Percentiles rank a stretch among this genome's conserved stretches.
These are phyloP conservation scores for Rhipidura dahli DNA, from an alignment of 2,113 vertebrate species.

Conservation along the genomic window DNA sequence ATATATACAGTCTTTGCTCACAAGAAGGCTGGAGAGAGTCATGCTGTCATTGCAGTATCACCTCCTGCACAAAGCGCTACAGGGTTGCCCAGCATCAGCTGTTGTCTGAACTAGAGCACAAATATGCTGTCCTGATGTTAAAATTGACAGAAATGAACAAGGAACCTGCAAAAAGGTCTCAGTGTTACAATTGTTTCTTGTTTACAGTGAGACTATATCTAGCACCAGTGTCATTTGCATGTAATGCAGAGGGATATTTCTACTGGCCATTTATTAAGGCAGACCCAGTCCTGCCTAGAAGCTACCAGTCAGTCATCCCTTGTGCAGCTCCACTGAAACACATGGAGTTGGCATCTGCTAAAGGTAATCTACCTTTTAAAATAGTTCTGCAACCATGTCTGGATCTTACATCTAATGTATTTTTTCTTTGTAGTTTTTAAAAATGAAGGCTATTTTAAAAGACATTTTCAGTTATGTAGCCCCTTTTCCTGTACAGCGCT, in stretches of 20 bases:
- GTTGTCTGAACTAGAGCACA: not conserved
- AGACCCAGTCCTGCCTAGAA: not conserved
- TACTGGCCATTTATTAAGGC: not conserved
- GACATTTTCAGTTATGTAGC: not conserved
- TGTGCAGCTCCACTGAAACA: not conserved
- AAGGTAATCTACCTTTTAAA: not conserved
- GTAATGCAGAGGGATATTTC: not conserved
- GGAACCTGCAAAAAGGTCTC: not conserved
- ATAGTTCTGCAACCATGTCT: not conserved
- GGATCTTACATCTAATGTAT: not conserved
- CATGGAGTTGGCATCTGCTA: not conserved
- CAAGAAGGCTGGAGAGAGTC: not conserved
- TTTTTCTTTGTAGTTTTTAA: not conserved
- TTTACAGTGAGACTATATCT: not conserved
- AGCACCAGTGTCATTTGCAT: not conserved
- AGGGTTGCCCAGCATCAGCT: not conserved
- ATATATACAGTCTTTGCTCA: not conserved
- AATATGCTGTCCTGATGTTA: not conserved
- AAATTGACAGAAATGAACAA: not conserved
- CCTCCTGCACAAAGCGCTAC: not conserved
- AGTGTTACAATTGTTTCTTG: not conserved
- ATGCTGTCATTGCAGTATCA: not conserved
- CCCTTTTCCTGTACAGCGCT: not conserved
- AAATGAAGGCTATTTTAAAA: not conserved
- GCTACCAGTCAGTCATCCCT: not conserved